Conservation (phyloP, 2,113 vertebrate species). For the Heterocephalus glaber region DNA sequence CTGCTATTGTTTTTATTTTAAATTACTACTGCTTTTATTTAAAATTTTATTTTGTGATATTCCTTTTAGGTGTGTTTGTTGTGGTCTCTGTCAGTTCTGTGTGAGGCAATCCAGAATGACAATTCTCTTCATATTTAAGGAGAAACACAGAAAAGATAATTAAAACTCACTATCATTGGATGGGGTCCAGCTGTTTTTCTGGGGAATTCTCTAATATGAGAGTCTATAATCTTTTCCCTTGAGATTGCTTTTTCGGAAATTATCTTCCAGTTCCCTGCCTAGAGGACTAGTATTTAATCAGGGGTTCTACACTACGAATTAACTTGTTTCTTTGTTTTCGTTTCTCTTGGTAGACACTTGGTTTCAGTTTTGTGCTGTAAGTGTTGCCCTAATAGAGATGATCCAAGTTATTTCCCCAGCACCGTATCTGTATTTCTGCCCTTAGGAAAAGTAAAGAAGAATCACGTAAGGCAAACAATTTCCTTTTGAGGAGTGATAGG, state of each 20-base stretch:
- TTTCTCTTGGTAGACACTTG: slow-evolving; percentile 36
- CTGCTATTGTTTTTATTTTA: background rate
- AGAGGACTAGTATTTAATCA: background rate
- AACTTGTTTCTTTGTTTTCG: background rate
- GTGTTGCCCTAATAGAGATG: background rate
- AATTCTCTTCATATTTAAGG: slow-evolving; percentile 32
- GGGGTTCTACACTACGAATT: slow-evolving; percentile 1
- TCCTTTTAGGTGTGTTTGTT: background rate
- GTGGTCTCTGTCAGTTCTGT: background rate
- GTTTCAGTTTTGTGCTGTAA: slow-evolving; percentile 10
- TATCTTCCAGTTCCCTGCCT: background rate
- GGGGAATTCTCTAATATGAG: background rate
- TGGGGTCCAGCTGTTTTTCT: slow-evolving; percentile 32
- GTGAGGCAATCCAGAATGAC: background rate
- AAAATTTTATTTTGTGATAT: background rate
- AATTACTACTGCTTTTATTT: slow-evolving; percentile 15
- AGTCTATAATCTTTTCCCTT: slow-evolving; percentile 1
- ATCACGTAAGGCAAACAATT: background rate
- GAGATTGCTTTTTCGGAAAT: slow-evolving; percentile 38
- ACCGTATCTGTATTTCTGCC: background rate
- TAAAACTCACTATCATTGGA: background rate
- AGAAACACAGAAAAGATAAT: slow-evolving; percentile 19
- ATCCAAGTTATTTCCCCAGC: background rate
- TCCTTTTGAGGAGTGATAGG: background rate
- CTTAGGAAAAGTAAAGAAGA: background rate